Evolutionary conservation across 1,140 invertebrate genomes (phyloP).

Genomic region (Zaprionus davidi): DNA sequence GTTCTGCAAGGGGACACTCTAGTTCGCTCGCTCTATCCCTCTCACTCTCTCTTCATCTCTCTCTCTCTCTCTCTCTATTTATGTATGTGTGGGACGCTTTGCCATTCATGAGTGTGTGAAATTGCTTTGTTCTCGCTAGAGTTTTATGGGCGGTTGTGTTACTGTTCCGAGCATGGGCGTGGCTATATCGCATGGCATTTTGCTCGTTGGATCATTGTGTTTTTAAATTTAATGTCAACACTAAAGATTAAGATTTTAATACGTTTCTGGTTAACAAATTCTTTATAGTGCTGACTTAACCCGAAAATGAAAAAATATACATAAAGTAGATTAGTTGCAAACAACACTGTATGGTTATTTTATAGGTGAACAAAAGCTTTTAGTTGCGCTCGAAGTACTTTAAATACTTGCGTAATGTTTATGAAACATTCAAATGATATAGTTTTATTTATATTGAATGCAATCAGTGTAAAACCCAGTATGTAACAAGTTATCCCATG

Average conservation of each 20-base stretch:
- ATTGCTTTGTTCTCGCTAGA: conserved; percentile 70
- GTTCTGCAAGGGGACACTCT: conserved; percentile 23
- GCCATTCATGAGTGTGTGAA: conserved; percentile 58
- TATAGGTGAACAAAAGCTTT: background rate
- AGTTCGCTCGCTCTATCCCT: background rate
- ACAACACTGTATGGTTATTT: background rate
- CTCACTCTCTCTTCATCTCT: conserved; percentile 6
- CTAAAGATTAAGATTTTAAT: conserved; percentile 82
- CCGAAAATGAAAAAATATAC: background rate
- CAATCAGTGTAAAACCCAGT: background rate
- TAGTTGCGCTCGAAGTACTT: background rate
- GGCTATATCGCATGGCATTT: conserved; percentile 17
- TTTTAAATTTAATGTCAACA: conserved; percentile 78
- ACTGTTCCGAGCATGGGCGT: conserved; percentile 33
- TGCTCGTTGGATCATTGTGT: conserved; percentile 30
- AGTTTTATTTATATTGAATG: background rate
- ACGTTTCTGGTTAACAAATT: conserved; percentile 69
- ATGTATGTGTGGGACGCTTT: conserved; percentile 37
- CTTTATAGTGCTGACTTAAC: conserved; percentile 18
- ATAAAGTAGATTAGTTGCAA: background rate
- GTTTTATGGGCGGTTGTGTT: conserved; percentile 39
- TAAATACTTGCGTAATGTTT: background rate
- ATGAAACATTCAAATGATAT: background rate
- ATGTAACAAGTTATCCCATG: background rate
- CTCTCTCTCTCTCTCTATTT: background rate